Evolutionary conservation across 2,888 invertebrate genomes (phyloP).

Genomic region (Cryptosula pallasiana): DNA sequence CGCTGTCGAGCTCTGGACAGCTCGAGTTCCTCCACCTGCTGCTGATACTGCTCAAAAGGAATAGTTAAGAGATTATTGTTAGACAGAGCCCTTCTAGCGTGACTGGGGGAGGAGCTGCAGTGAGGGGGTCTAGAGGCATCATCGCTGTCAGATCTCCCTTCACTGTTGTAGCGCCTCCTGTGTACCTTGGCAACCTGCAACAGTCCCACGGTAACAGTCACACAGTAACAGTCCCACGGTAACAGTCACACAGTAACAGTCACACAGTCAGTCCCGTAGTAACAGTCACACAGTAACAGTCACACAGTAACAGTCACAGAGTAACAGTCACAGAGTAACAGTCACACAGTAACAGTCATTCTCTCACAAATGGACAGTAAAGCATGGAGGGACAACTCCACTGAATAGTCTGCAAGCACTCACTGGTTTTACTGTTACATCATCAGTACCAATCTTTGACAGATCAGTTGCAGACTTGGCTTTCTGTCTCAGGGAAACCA

Average conservation of each 20-base stretch:
- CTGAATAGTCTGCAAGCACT: too few species aligned
- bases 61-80: neutral
- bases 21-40: neutral
- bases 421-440: neutral
- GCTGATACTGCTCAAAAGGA: slow-evolving; percentile 17
- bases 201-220: neutral
- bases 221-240: too few species aligned
- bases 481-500: neutral
- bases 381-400: too few species aligned
- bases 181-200: neutral
- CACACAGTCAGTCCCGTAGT: too few species aligned
- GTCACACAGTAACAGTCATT: too few species aligned
- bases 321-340: too few species aligned
- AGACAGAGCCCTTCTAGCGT: neutral
- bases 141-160: slow-evolving; percentile 1
- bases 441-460: neutral
- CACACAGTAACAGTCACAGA: too few species aligned
- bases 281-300: too few species aligned
- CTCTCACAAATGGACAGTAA: too few species aligned
- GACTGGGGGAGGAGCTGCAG: neutral
- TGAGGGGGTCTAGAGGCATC: neutral
- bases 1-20: neutral
- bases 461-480: neutral
- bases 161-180: slow-evolving; percentile 2
- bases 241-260: too few species aligned